Conservation (phyloP, 2,113 vertebrate genomes). For the Cebus imitator region DNA sequence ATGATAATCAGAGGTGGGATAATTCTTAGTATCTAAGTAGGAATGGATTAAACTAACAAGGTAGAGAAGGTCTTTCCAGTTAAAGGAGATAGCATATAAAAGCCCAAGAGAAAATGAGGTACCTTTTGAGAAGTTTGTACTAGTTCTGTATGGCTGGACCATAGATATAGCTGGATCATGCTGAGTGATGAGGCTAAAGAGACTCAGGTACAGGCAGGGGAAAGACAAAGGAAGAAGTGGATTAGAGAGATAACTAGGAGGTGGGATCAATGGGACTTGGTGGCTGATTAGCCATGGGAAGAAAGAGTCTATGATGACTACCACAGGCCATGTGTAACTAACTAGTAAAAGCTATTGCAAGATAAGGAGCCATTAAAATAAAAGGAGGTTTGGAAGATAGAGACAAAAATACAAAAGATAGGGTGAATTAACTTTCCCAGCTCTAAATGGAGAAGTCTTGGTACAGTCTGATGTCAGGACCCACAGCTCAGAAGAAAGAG, state of each 20-base stretch:
- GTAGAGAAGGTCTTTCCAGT: not conserved
- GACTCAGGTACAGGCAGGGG: not conserved
- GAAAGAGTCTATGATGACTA: not conserved
- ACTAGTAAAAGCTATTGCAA: not conserved
- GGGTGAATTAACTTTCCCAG: not conserved
- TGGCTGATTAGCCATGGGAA: not conserved
- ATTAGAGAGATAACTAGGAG: not conserved
- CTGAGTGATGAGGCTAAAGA: not conserved
- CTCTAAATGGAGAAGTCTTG: slow-evolving; percentile 20
- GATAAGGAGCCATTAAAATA: not conserved
- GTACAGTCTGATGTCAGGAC: not conserved
- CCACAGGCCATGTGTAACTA: not conserved
- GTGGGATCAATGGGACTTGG: not conserved
- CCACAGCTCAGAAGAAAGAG: not conserved
- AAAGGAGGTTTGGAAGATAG: not conserved
- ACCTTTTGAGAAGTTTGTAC: not conserved
- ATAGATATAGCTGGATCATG: not conserved
- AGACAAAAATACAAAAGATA: not conserved
- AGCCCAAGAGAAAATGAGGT: not conserved
- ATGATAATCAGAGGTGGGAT: not conserved
- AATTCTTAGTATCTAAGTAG: not conserved
- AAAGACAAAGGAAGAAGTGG: not conserved
- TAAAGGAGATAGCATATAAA: not conserved
- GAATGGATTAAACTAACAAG: not conserved
- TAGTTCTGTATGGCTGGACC: not conserved